Evolutionary conservation across 2,113 vertebrate genomes (phyloP), one percentile per base, ranked within the genome.

Genomic region (Chitala chitala): DNA sequence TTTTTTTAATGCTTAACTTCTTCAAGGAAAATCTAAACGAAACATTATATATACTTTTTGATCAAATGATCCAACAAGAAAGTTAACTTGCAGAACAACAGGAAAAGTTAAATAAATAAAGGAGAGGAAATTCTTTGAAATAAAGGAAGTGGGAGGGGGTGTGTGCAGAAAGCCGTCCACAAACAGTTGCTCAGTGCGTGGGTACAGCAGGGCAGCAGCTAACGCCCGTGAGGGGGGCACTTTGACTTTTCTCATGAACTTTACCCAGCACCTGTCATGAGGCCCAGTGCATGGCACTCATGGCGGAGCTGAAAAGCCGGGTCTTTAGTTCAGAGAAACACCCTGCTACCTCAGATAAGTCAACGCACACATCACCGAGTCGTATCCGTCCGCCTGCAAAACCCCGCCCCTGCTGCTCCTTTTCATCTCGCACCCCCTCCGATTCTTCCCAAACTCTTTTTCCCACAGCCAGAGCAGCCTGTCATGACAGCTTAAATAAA

Each of bases 401-500:
- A 63, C 38, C 33, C 33, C 33, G n/a, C 33, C 59, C 29, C 31
- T 22, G 4, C 5, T 17, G 51, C 51, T n/a, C 9, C n/a, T 22
- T 55, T 4, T 80, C 72, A 63, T 75, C 87, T 84, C 88, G 85
- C 87, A 90, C 84, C 80, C 87, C 88, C 84, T 81, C 90, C 89
- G 88, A 89, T 92, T 93, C 90, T 90, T 90, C 89, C 81, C 83
- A 86, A 86, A 85, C 80, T 88, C 87, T 85, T 86, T 91, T 93
- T 94, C 94, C 94, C 92, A 93, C 92, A 93, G 93, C 76, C 55
- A 8, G 86, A 89, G 94, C 89, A 89, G 89, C 90, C 90, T 31
- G 87, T 92, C 92, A 89, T 93, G 92, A 91, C 91, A 89, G 94
- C 89, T 93, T 91, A 93, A 94, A 92, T 91, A 94, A 94, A 92